These are phyloP conservation scores for Sminthurinus aureus DNA, from an alignment of 2,888 invertebrate genomes.

Conservation along the genomic window DNA sequence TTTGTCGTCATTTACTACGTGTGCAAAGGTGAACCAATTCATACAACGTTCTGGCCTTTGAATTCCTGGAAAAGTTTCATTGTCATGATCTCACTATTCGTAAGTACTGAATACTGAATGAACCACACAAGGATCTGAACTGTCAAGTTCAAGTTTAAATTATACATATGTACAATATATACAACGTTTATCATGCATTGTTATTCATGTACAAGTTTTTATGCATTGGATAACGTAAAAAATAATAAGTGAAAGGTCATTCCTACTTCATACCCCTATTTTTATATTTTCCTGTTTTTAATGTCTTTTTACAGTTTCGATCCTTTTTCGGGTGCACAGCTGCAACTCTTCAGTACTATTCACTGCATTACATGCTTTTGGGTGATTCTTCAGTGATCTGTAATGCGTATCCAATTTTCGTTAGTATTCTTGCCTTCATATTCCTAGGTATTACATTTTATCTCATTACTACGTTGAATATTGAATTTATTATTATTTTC, in stretches of 20 bases:
- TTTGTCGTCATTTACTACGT: slow-evolving; percentile 53
- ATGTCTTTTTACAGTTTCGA: slow-evolving; percentile 45
- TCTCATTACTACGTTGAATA: too few relatives aligned
- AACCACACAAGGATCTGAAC: neutral
- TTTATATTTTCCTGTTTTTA: neutral
- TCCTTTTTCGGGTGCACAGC: slow-evolving; percentile 57
- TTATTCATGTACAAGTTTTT: too few relatives aligned
- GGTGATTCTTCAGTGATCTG: slow-evolving; percentile 57
- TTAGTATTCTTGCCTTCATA: slow-evolving; percentile 48
- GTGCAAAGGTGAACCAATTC: slow-evolving; percentile 47
- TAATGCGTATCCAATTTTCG: slow-evolving; percentile 56
- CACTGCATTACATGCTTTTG: slow-evolving; percentile 53
- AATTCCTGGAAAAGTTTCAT: slow-evolving; percentile 43
- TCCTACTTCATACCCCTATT: neutral
- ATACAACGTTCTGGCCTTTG: slow-evolving; percentile 54
- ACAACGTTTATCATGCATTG: too few relatives aligned
- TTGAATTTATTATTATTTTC: too few relatives aligned
- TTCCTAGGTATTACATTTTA: slow-evolving; percentile 37
- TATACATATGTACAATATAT: too few relatives aligned
- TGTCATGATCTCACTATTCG: slow-evolving; percentile 52
- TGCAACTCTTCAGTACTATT: slow-evolving; percentile 56
- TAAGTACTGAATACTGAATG: slow-evolving; percentile 38
- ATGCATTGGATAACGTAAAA: too few relatives aligned
- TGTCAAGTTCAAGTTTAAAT: neutral
- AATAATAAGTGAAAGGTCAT: too few relatives aligned